A percentile compares a stretch with the other conserved stretches of the same genome.
Conservation (phyloP, 2,113 vertebrate genomes). For the Sturnira hondurensis region DNA sequence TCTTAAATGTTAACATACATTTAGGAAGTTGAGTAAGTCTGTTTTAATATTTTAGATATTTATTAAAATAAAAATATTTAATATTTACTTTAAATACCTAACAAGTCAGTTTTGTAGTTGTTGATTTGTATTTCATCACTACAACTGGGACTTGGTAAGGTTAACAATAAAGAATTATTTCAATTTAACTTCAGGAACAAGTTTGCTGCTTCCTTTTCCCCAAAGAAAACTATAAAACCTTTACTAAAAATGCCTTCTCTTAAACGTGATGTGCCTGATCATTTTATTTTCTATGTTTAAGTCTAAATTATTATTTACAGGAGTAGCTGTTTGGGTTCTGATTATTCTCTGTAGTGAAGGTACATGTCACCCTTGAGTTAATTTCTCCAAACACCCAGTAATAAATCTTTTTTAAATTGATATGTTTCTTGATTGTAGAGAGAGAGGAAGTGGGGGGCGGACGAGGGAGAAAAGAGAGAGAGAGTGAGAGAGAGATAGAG, state of each 20-base stretch:
- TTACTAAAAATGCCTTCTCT: slow-evolving; percentile 62
- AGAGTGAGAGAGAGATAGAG: no score
- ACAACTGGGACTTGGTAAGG: slow-evolving; percentile 68
- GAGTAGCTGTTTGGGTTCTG: background rate
- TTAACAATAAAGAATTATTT: slow-evolving; percentile 82
- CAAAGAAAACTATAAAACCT: slow-evolving; percentile 70
- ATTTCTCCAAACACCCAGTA: background rate
- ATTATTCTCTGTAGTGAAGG: background rate
- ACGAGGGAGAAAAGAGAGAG: no score
- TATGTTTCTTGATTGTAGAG: no score
- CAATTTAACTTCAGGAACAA: slow-evolving; percentile 77
- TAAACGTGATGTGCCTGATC: slow-evolving; percentile 50
- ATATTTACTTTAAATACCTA: background rate
- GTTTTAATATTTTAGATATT: slow-evolving; percentile 48
- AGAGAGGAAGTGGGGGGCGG: no score
- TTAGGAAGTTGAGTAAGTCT: background rate
- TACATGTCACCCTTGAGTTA: background rate
- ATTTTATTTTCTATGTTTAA: slow-evolving; percentile 52
- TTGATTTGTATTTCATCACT: slow-evolving; percentile 66
- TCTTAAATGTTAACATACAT: background rate
- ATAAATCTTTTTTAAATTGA: background rate
- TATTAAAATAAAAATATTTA: no score
- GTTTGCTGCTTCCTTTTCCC: slow-evolving; percentile 70
- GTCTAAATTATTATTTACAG: slow-evolving; percentile 37
- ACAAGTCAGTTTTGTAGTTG: slow-evolving; percentile 36